Evolutionary conservation across 2,888 invertebrate species (phyloP).

Genomic region (Drosophila phalerata): DNA sequence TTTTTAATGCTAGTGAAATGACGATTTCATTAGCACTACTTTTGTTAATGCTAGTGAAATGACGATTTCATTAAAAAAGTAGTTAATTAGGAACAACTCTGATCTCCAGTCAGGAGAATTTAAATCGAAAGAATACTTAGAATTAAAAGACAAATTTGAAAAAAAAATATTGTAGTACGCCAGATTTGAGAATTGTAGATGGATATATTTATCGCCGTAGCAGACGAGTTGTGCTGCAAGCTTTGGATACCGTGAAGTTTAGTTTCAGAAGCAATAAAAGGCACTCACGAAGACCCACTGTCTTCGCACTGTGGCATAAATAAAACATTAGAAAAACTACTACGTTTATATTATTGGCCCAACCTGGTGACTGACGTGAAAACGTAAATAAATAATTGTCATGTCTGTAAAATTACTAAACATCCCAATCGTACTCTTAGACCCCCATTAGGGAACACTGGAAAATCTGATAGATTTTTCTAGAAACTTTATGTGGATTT

Average conservation of each 20-base stretch:
- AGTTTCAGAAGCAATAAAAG: background rate
- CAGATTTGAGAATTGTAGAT: background rate
- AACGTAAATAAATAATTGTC: too few species aligned
- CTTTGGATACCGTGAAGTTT: background rate
- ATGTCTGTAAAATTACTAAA: too few species aligned
- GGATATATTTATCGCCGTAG: slow-evolving; percentile 1
- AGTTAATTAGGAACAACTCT: too few species aligned
- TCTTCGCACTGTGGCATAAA: too few species aligned
- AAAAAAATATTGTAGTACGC: background rate
- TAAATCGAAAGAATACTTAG: background rate
- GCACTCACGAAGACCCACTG: too few species aligned
- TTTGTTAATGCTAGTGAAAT: too few species aligned
- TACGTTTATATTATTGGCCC: background rate
- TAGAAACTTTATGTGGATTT: slow-evolving; percentile 3
- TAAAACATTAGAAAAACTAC: too few species aligned
- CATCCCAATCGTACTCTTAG: background rate
- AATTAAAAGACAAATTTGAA: background rate
- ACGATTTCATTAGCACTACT: too few species aligned
- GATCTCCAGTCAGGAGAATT: background rate
- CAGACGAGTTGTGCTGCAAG: slow-evolving; percentile 3
- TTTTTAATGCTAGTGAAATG: too few species aligned
- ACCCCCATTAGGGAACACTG: background rate
- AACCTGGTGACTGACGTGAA: too few species aligned
- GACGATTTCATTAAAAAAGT: too few species aligned
- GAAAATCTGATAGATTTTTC: background rate